Percentiles rank a stretch among this genome's conserved stretches.
Conservation (phyloP, 1,140 invertebrate genomes). For the Hypothenemus hampei region DNA sequence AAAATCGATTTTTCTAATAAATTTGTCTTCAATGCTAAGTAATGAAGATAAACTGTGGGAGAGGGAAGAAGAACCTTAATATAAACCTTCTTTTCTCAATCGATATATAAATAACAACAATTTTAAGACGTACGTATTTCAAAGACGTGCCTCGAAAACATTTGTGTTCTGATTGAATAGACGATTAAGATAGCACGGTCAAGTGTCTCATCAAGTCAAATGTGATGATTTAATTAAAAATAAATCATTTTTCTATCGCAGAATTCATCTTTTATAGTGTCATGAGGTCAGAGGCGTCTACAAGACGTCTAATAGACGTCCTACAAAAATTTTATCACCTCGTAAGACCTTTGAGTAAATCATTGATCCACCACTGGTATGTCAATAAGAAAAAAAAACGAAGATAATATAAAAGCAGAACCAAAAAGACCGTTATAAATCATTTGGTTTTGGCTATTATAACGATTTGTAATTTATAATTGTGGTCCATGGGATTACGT, state of each 20-base stretch:
- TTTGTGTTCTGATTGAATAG: conserved; percentile 8
- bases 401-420: conserved; percentile 9
- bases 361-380: background rate
- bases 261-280: conserved; percentile 2
- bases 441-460: conserved; percentile 13
- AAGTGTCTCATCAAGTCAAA: conserved; percentile 19
- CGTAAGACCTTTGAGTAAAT: background rate
- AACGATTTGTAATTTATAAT: conserved; percentile 26
- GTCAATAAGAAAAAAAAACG: background rate
- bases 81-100: background rate
- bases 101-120: background rate
- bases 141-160: background rate
- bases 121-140: background rate
- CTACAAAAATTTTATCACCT: no score
- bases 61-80: background rate
- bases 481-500: conserved; percentile 16
- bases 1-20: background rate
- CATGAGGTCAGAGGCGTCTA: background rate
- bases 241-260: conserved; percentile 17
- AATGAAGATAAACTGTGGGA: background rate
- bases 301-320: background rate
- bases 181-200: conserved; percentile 15
- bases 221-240: conserved; percentile 22
- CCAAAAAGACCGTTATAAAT: conserved; percentile 16
- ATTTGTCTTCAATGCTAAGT: background rate